Base-by-base conservation (phyloP, 2,888 invertebrate species). In the Dolomedes plantarius region DNA sequence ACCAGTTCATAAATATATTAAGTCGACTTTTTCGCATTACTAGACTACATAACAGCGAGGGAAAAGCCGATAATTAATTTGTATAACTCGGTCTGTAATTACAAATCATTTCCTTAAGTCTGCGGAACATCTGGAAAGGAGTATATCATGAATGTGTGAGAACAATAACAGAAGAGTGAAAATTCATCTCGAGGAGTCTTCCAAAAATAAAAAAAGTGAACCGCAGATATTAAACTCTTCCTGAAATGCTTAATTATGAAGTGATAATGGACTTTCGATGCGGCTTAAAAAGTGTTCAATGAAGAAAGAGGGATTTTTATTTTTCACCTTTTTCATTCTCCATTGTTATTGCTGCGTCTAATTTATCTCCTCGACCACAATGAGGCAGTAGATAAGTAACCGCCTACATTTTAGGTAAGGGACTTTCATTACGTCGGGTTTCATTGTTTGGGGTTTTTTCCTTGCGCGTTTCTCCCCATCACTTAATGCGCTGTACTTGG, bases 181-280 rank as follows among this genome's bases (percentile, higher is more conserved):
- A n/a, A n/a, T n/a, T n/a, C n/a, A n/a, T n/a, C n/a, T n/a, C n/a
- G n/a, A n/a, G n/a, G n/a, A n/a, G n/a, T n/a, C n/a, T n/a, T n/a
- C n/a, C n/a, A n/a, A n/a, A n/a, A n/a, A n/a, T n/a, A n/a, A 36
- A 36, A 9, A 36, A 36, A 9, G 36, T 36, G n/a, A n/a, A 36
- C 36, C 9, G 6, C 5, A 5, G 36, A 36, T 36, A 36, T 36
- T 36, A 36, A 36, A 36, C 23, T 31, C 68, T 68, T 19, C 19
- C 16, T 11, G 64, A 68, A 31, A 19, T 69, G 39, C 27, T 36
- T 74, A 67, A 81, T 81, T 81, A 74, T 69, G 50, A 73, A 39
- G 68, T 75, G 81, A 67, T 75, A 82, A 82, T 82, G 62, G 69
- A 28, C 67, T 28, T 74, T 39, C 31, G 28, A 32, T 28, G 23